These are phyloP conservation scores for Eupithecia inturbata DNA, from an alignment of 2,888 invertebrate genomes.

Conservation along the genomic window DNA sequence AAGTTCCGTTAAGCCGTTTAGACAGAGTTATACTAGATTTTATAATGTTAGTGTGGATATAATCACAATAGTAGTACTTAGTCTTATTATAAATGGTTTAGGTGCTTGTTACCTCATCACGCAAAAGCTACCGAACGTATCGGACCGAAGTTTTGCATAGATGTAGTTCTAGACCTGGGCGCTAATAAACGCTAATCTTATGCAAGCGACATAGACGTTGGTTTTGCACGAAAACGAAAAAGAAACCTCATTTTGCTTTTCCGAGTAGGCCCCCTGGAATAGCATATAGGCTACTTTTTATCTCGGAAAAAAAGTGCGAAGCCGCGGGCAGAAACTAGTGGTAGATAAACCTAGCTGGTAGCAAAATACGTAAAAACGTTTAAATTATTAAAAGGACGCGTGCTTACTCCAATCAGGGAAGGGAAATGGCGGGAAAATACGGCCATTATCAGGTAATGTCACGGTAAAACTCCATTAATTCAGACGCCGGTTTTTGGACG, in stretches of 20 bases:
- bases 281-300: background rate
- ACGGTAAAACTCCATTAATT: conserved; percentile 40
- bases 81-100: background rate
- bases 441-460: conserved; percentile 42
- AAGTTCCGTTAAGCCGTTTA: no score
- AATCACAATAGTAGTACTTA: no score
- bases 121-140: background rate
- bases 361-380: conserved; percentile 15
- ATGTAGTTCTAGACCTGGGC: background rate
- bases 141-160: background rate
- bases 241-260: no score
- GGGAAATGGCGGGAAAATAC: conserved; percentile 41
- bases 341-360: background rate
- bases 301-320: background rate
- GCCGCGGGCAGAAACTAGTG: background rate
- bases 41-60: no score
- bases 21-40: no score
- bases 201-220: no score
- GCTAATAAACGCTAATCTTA: no score
- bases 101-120: background rate
- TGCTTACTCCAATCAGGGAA: conserved; percentile 36
- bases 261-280: no score
- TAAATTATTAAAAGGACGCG: conserved; percentile 31
- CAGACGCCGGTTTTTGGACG: conserved; percentile 24
- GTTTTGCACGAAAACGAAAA: no score